Evolutionary conservation across 2,113 vertebrate genomes (phyloP).

Genomic region (Ictalurus furcatus): DNA sequence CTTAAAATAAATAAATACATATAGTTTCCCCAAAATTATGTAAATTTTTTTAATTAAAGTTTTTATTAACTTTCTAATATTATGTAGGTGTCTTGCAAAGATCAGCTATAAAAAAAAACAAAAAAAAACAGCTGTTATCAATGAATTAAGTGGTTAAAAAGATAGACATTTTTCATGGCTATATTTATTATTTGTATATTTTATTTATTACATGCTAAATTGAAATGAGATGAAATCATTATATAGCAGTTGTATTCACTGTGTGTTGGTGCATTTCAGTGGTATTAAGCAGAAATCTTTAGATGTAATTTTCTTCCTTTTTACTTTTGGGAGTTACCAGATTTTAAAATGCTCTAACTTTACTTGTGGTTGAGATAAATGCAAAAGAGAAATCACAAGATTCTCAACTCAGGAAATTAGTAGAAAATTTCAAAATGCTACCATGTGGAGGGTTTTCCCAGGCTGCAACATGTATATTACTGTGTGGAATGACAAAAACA

Average conservation of each 20-base stretch:
- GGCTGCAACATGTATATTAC: not conserved
- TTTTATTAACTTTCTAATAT: not conserved
- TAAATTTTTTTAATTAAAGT: not conserved
- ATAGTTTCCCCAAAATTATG: not conserved
- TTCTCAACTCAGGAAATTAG: not conserved
- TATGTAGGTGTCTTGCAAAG: too few species aligned
- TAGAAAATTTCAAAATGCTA: not conserved
- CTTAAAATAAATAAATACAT: not conserved
- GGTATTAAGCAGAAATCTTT: not conserved
- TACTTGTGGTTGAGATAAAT: not conserved
- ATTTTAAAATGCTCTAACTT: not conserved
- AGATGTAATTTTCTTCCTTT: not conserved
- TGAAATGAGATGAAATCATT: not conserved
- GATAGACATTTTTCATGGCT: not conserved
- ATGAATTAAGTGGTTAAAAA: not conserved
- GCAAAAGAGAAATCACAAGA: not conserved
- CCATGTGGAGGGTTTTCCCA: not conserved
- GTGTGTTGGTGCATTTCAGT: not conserved
- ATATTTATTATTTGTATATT: not conserved
- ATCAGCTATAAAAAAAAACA: too few species aligned
- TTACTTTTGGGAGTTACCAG: not conserved
- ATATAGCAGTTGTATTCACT: not conserved
- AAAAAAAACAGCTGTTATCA: not conserved
- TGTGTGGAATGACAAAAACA: not conserved
- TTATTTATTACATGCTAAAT: not conserved